These are phyloP conservation scores for Elymnias hypermnestra DNA, from an alignment of 1,140 invertebrate genomes.

Conservation along the genomic window DNA sequence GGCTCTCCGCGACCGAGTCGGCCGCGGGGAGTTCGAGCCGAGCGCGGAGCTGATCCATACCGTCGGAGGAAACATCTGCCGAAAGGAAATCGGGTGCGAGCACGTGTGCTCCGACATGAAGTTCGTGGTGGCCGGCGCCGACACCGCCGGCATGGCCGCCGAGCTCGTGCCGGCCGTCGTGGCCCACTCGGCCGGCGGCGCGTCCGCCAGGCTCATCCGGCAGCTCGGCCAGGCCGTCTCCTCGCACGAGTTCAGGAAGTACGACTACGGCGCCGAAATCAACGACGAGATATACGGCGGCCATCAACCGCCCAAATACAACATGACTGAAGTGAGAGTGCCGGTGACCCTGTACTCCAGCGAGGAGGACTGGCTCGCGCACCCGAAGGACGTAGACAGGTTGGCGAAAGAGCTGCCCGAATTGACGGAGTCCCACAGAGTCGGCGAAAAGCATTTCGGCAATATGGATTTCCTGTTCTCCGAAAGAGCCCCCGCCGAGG, in stretches of 20 bases:
- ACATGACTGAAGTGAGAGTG: slow-evolving; percentile 77
- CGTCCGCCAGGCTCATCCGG: slow-evolving; percentile 85
- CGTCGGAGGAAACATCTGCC: slow-evolving; percentile 74
- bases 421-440: slow-evolving; percentile 58
- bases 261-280: slow-evolving; percentile 69
- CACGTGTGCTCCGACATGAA: slow-evolving; percentile 78
- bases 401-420: slow-evolving; percentile 74
- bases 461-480: slow-evolving; percentile 85
- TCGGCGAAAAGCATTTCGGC: slow-evolving; percentile 79
- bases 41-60: slow-evolving; percentile 68
- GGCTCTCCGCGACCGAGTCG: slow-evolving; percentile 77
- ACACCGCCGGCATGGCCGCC: slow-evolving; percentile 67
- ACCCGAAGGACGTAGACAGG: slow-evolving; percentile 79
- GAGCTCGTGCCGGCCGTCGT: slow-evolving; percentile 82
- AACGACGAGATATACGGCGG: slow-evolving; percentile 74
- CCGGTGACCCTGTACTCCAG: slow-evolving; percentile 83
- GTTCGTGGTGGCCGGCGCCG: slow-evolving; percentile 78
- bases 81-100: slow-evolving; percentile 64
- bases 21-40: slow-evolving; percentile 77
- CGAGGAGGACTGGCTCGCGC: slow-evolving; percentile 79
- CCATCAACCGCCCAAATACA: slow-evolving; percentile 79
- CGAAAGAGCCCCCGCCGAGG: slow-evolving; percentile 74
- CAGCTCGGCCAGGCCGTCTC: slow-evolving; percentile 81
- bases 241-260: slow-evolving; percentile 61
- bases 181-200: slow-evolving; percentile 86